phyloP scores from a whole-genome alignment of 2,888 invertebrate species.

The Dynastes grantii region DNA sequence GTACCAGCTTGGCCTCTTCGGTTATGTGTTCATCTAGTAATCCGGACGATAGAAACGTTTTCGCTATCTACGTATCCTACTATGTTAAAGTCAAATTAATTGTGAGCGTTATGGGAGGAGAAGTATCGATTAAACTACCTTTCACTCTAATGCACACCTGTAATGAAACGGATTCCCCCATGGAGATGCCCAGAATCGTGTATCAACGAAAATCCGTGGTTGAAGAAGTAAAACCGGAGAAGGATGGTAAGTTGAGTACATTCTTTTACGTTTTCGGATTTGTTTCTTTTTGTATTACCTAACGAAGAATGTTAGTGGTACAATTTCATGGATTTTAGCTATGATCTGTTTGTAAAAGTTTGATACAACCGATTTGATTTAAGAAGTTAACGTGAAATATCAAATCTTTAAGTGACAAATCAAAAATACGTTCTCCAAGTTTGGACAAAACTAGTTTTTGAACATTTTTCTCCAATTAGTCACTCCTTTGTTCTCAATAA shows the following conservation, averaged over 20 bases:
- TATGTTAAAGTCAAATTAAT: slow-evolving; percentile 89
- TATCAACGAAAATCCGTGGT: slow-evolving; percentile 51
- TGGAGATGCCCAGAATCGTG: slow-evolving; percentile 65
- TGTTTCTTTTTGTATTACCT: background rate
- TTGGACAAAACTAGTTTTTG: no score
- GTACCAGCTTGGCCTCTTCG: slow-evolving; percentile 74
- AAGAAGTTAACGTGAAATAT: no score
- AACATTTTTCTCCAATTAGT: no score
- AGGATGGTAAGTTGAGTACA: slow-evolving; percentile 61
- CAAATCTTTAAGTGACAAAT: no score
- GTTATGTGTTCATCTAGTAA: slow-evolving; percentile 71
- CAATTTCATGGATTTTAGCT: no score
- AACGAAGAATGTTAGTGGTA: background rate
- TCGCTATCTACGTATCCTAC: slow-evolving; percentile 93
- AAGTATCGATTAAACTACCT: slow-evolving; percentile 84
- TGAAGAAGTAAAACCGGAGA: slow-evolving; percentile 62
- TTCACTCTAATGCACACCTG: slow-evolving; percentile 85
- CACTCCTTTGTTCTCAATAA: no score
- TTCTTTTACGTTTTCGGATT: background rate
- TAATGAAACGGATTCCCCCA: slow-evolving; percentile 76
- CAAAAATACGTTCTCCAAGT: no score
- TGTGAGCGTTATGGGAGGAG: slow-evolving; percentile 87
- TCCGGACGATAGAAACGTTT: slow-evolving; percentile 86
- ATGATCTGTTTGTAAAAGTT: no score
- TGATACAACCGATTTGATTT: no score